Evolutionary conservation across 92 coral and sea anemone species (phyloP).

Genomic region (Epizoanthus scotinus): DNA sequence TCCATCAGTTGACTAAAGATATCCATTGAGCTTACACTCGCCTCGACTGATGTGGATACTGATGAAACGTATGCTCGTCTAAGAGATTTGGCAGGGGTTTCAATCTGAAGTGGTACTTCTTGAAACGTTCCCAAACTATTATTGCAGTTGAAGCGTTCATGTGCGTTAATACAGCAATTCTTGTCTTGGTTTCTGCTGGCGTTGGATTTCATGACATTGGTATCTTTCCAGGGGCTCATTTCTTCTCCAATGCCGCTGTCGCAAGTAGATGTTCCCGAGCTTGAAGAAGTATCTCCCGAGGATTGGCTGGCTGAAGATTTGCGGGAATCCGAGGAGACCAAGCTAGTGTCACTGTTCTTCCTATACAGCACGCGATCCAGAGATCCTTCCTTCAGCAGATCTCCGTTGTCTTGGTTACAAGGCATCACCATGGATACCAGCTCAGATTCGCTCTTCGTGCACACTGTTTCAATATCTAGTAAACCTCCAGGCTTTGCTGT

Average conservation of each 20-base stretch:
- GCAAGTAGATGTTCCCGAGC: slow-evolving; percentile 22
- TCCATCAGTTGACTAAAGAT: slow-evolving; percentile 30
- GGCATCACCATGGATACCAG: not conserved
- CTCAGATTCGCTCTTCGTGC: not conserved
- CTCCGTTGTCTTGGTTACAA: not conserved
- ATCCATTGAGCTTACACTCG: not conserved
- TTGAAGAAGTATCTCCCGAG: slow-evolving; percentile 16
- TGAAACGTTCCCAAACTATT: not conserved
- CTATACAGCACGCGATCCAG: not conserved
- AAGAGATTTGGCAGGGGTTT: not conserved
- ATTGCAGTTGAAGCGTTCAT: not conserved
- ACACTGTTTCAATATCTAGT: not conserved
- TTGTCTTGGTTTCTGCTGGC: not conserved
- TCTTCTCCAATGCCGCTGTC: slow-evolving; percentile 38
- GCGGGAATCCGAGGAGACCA: slow-evolving; percentile 7
- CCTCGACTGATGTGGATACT: not conserved
- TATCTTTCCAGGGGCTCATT: not conserved
- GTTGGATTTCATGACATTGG: not conserved
- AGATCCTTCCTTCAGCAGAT: not conserved
- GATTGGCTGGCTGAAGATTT: slow-evolving; percentile 23
- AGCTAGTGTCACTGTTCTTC: not conserved
- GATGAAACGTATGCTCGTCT: not conserved
- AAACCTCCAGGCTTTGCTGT: no score
- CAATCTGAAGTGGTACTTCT: not conserved
- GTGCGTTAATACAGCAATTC: not conserved